These are phyloP conservation scores for Clamator glandarius DNA, from an alignment of 2,797 vertebrate species.

Conservation along the genomic window DNA sequence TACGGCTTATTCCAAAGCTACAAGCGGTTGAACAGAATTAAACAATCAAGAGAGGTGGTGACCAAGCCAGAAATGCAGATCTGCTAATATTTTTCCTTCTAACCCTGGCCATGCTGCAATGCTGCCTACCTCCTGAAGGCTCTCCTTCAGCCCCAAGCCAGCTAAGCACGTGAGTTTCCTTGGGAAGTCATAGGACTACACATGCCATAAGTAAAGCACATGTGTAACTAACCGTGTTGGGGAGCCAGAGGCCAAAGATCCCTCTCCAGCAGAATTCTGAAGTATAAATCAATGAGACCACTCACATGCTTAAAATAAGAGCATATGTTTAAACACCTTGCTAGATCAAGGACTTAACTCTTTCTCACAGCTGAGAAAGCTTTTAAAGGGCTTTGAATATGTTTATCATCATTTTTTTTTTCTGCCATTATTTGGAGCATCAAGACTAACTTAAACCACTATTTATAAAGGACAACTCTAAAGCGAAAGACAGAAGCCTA, in stretches of 20 bases:
- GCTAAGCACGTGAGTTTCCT: slow-evolving; percentile 6
- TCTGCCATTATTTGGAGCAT: background rate
- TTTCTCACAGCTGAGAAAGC: background rate
- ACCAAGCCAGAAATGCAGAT: rapidly evolving
- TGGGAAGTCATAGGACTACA: slow-evolving; percentile 25
- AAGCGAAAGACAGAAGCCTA: background rate
- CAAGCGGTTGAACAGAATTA: background rate
- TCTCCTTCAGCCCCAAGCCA: background rate
- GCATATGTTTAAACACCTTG: slow-evolving; percentile 5
- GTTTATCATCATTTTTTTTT: background rate
- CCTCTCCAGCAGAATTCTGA: background rate
- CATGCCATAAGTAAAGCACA: background rate
- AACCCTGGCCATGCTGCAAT: rapidly evolving
- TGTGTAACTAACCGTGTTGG: background rate
- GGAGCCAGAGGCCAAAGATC: background rate
- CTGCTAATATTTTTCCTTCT: background rate
- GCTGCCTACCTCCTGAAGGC: background rate
- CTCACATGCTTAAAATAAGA: background rate
- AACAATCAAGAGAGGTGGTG: background rate
- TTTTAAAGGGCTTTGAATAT: background rate
- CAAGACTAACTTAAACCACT: background rate
- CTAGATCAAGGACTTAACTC: background rate
- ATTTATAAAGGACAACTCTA: background rate
- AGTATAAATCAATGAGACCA: background rate
- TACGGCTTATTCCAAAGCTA: background rate